A percentile compares a stretch with the other conserved stretches of the same genome.
These are phyloP conservation scores for Theonella swinhoei DNA, from an alignment of 37 sponge, comb jelly and placozoan genomes.

Conservation along the genomic window DNA sequence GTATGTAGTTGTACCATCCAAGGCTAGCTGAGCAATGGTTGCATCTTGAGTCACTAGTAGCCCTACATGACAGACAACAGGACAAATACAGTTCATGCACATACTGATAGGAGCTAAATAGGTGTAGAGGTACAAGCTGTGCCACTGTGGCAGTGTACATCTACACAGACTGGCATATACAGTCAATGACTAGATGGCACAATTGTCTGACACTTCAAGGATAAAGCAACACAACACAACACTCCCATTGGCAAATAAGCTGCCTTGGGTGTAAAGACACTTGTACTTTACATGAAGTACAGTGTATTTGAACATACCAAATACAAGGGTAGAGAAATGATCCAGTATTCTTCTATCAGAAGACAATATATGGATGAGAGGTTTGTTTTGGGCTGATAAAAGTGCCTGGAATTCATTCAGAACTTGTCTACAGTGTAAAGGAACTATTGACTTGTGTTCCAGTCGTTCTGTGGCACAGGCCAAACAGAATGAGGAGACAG, in stretches of 20 bases:
- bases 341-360: slow-evolving; percentile 50
- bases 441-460: slow-evolving; percentile 13
- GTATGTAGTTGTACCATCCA: slow-evolving; percentile 2
- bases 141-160: no score
- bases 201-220: no score
- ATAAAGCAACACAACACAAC: no score
- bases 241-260: no score
- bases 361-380: slow-evolving; percentile 1
- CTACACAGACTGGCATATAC: no score
- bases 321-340: slow-evolving; percentile 34
- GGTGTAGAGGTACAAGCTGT: no score
- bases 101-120: no score
- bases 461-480: slow-evolving; percentile 66
- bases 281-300: no score
- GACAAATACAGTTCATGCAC: no score
- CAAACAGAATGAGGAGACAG: slow-evolving; percentile 58
- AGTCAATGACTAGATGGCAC: no score
- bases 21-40: slow-evolving; percentile 5
- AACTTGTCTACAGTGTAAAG: slow-evolving; percentile 44
- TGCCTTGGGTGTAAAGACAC: no score
- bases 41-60: slow-evolving; percentile 8
- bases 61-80: slow-evolving; percentile 8
- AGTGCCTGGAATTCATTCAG: slow-evolving; percentile 53
- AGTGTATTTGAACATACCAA: slow-evolving; percentile 52
- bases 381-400: slow-evolving; percentile 3